Evolutionary conservation across 2,888 invertebrate species (phyloP).

Genomic region (Adineta ricciae): DNA sequence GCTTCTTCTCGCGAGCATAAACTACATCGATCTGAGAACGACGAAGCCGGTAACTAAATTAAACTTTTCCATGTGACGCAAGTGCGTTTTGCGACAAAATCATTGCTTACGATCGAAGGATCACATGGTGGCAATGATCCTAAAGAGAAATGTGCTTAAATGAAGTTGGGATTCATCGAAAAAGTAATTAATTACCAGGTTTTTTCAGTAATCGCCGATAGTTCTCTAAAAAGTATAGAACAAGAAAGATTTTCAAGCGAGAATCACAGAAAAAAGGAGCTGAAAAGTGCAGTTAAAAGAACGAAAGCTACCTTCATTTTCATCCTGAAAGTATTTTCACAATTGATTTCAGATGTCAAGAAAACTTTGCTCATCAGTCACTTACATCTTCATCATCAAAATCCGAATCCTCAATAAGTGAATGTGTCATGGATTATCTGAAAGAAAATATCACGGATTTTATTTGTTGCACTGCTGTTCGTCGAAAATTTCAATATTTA

Average conservation of each 20-base stretch:
- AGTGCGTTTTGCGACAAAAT: background rate
- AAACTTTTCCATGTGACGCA: background rate
- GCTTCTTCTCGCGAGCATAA: background rate
- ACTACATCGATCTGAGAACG: background rate
- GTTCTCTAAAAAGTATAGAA: background rate
- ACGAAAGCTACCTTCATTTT: background rate
- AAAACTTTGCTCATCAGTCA: background rate
- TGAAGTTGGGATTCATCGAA: background rate
- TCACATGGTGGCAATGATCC: background rate
- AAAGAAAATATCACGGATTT: background rate
- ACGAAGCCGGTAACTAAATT: background rate
- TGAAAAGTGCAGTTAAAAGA: too few species aligned
- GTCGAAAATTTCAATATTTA: background rate
- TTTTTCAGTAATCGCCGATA: background rate
- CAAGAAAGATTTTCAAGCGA: background rate
- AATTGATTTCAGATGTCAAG: background rate
- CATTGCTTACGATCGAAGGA: background rate
- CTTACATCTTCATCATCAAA: slow-evolving; percentile 14
- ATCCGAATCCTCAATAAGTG: background rate
- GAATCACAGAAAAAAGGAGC: background rate
- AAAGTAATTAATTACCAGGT: background rate
- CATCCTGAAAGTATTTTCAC: background rate
- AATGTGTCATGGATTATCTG: background rate
- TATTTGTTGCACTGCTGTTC: too few species aligned
- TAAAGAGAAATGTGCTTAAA: background rate